Percentiles rank a stretch among this genome's conserved stretches.
Evolutionary conservation across 1,140 invertebrate species (phyloP).

Genomic region (Eciton burchellii): DNA sequence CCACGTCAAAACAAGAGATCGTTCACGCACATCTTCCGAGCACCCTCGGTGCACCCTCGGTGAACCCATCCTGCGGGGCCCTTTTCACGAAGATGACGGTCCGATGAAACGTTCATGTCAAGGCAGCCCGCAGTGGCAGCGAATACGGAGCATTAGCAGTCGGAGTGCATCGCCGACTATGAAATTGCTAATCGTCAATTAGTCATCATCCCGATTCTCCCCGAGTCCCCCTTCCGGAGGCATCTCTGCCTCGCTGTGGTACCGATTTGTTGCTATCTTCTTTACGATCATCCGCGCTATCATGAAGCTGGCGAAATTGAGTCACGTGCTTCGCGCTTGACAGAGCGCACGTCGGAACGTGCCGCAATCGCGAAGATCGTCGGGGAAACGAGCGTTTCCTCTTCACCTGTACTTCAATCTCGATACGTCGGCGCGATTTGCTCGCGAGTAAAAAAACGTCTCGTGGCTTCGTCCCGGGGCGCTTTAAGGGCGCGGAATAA

Average conservation of each 20-base stretch:
- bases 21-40: conserved; percentile 73
- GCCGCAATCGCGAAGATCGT: conserved; percentile 38
- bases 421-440: conserved; percentile 56
- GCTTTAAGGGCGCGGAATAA: conserved; percentile 41
- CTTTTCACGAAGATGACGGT: neutral
- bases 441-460: conserved; percentile 45
- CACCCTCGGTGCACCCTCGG: conserved; percentile 2
- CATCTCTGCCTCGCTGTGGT: neutral
- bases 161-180: neutral
- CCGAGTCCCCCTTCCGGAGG: neutral
- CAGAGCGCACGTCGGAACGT: conserved; percentile 20
- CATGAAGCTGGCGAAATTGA: conserved; percentile 47
- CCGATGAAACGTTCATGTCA: conserved; percentile 10
- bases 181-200: neutral
- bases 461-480: conserved; percentile 33
- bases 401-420: conserved; percentile 27
- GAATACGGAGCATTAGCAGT: neutral
- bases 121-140: neutral
- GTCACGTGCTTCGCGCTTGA: conserved; percentile 32
- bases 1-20: conserved; percentile 85
- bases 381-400: conserved; percentile 27
- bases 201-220: conserved; percentile 6
- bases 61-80: neutral
- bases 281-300: conserved; percentile 15
- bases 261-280: conserved; percentile 6